Conservation (phyloP, 2,888 invertebrate species). For the Orchesella flavescens region DNA sequence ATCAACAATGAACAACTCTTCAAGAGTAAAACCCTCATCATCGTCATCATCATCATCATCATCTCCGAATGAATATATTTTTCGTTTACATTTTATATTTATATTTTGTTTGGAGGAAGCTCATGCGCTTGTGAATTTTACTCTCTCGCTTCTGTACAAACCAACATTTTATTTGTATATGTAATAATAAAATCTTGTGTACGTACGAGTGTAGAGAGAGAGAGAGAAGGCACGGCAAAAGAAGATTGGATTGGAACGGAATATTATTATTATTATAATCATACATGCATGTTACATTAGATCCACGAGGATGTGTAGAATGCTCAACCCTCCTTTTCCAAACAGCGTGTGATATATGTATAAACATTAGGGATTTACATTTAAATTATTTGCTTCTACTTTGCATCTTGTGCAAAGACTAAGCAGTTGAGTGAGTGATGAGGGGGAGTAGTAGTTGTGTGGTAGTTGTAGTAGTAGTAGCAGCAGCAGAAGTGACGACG, state of each 20-base stretch:
- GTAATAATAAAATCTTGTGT: constrained; percentile 26
- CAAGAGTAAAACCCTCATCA: constrained; percentile 41
- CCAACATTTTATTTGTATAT: constrained; percentile 25
- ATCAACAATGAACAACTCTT: constrained; percentile 38
- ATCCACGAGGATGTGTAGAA: constrained; percentile 12
- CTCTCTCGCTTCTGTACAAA: not conserved
- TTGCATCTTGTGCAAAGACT: constrained; percentile 42
- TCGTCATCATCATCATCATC: constrained; percentile 3
- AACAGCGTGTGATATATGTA: constrained; percentile 56
- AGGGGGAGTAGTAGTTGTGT: constrained; percentile 45
- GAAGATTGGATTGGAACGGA: constrained; percentile 44
- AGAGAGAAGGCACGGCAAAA: too few relatives aligned
- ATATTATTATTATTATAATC: constrained; percentile 48
- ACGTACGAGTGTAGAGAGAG: not conserved
- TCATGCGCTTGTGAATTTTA: not conserved
- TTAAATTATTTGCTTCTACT: constrained; percentile 56
- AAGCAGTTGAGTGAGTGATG: constrained; percentile 48
- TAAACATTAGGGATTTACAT: constrained; percentile 59
- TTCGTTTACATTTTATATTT: not conserved
- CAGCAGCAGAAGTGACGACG: constrained; percentile 52
- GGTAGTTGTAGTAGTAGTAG: constrained; percentile 24
- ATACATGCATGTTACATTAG: constrained; percentile 22
- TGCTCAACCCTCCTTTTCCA: constrained; percentile 45
- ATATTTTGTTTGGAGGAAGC: not conserved
- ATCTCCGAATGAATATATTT: constrained; percentile 5